These are phyloP conservation scores for Lasioglossum albipes DNA, from an alignment of 1,140 invertebrate genomes.

Conservation along the genomic window DNA sequence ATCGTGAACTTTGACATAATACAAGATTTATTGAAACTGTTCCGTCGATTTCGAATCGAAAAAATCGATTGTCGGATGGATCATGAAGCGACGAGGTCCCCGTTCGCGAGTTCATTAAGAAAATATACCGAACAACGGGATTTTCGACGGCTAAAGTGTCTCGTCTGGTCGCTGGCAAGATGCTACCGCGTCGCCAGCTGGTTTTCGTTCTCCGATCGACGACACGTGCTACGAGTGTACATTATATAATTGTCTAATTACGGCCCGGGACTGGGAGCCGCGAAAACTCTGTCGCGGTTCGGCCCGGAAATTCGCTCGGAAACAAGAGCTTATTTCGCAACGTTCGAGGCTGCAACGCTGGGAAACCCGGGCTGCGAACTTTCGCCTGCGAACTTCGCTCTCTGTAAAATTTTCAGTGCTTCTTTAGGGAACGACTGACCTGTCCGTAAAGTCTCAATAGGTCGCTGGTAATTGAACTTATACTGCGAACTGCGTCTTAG, in stretches of 20 bases:
- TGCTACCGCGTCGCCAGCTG: conserved; percentile 1
- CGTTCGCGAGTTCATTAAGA: conserved; percentile 7
- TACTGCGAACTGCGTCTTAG: too few relatives aligned
- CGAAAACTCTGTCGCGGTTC: neutral
- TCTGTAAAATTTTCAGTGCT: too few relatives aligned
- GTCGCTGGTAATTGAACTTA: too few relatives aligned
- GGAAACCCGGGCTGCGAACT: too few relatives aligned
- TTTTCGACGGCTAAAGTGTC: neutral
- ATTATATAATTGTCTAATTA: conserved; percentile 14
- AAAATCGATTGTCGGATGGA: neutral
- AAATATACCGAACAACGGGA: conserved; percentile 24
- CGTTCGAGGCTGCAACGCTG: too few relatives aligned
- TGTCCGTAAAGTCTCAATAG: too few relatives aligned
- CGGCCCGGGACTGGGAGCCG: neutral
- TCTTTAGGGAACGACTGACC: too few relatives aligned
- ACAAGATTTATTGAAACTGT: neutral
- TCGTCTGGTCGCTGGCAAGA: neutral
- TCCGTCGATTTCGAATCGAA: neutral
- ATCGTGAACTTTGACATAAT: neutral
- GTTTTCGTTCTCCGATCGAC: neutral
- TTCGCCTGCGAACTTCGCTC: too few relatives aligned
- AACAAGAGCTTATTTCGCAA: neutral
- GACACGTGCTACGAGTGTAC: conserved; percentile 12
- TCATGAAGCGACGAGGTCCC: neutral
- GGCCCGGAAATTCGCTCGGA: neutral